Evolutionary conservation across 2,888 invertebrate species (phyloP).

Genomic region (Cryptus viduatorius): DNA sequence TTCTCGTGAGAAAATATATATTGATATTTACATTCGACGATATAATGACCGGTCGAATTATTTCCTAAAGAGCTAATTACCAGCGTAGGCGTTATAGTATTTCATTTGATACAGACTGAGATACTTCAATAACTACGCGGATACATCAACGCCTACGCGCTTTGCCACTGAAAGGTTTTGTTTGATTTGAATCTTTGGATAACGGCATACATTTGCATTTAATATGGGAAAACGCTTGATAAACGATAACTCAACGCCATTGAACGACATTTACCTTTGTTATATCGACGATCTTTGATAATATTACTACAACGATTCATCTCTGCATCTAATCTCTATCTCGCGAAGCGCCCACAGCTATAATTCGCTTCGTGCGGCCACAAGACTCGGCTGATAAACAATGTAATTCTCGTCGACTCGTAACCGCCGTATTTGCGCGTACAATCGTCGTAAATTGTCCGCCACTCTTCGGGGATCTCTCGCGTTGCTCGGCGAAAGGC

Average conservation of each 20-base stretch:
- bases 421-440: slow-evolving; percentile 7
- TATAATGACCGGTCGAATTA: neutral
- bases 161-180: neutral
- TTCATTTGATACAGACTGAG: neutral
- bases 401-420: slow-evolving; percentile 13
- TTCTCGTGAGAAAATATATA: neutral
- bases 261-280: neutral
- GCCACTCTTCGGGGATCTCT: neutral
- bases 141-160: neutral
- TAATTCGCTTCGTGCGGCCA: slow-evolving; percentile 6
- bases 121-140: neutral
- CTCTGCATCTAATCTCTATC: neutral
- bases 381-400: slow-evolving; percentile 15
- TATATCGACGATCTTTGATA: neutral
- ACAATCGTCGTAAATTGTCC: slow-evolving; percentile 53
- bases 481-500: slow-evolving; percentile 18
- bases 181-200: neutral
- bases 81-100: no score
- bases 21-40: neutral
- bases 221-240: neutral
- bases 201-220: slow-evolving; percentile 13
- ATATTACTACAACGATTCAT: neutral
- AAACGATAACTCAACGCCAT: neutral
- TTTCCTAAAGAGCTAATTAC: neutral
- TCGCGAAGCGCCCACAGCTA: neutral